Conservation (phyloP, 1,140 invertebrate species). For the Gonatopus flavifemur region DNA sequence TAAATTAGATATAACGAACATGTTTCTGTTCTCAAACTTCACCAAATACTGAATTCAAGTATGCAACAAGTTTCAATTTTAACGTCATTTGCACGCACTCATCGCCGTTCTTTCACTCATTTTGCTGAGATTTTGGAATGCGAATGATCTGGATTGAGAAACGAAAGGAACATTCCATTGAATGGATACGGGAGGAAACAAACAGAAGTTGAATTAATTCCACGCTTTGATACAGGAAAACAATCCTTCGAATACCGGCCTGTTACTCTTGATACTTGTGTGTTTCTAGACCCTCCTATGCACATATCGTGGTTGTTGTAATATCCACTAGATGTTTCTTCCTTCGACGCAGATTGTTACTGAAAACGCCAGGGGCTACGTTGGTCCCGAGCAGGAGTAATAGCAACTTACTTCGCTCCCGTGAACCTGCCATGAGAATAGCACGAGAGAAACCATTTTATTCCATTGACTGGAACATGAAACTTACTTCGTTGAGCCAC, state of each 20-base stretch:
- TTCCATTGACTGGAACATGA: constrained; percentile 46
- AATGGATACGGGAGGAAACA: constrained; percentile 5
- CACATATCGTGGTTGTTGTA: constrained; percentile 26
- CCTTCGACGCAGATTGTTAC: constrained; percentile 25
- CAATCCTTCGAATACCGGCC: constrained; percentile 23
- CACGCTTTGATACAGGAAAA: constrained; percentile 27
- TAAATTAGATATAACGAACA: too few species aligned
- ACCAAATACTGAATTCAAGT: constrained; percentile 26
- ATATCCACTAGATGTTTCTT: constrained; percentile 32
- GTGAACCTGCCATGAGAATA: constrained; percentile 13
- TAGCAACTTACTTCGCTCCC: constrained; percentile 32
- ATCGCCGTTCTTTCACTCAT: too few species aligned
- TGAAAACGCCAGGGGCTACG: constrained; percentile 37
- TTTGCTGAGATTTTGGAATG: not conserved
- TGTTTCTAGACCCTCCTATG: constrained; percentile 32
- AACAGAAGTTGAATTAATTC: constrained; percentile 31
- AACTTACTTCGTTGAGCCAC: constrained; percentile 41
- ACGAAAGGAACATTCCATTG: constrained; percentile 2
- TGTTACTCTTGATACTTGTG: constrained; percentile 14
- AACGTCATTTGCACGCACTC: constrained; percentile 8
- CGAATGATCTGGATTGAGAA: not conserved
- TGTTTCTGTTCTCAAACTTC: constrained; percentile 48
- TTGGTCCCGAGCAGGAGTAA: constrained; percentile 30
- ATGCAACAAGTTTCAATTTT: constrained; percentile 18
- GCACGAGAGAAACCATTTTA: constrained; percentile 37